A percentile compares a stretch with the other conserved stretches of the same genome.
Conservation (phyloP, 2,797 vertebrate genomes). For the Onychomys torridus region DNA sequence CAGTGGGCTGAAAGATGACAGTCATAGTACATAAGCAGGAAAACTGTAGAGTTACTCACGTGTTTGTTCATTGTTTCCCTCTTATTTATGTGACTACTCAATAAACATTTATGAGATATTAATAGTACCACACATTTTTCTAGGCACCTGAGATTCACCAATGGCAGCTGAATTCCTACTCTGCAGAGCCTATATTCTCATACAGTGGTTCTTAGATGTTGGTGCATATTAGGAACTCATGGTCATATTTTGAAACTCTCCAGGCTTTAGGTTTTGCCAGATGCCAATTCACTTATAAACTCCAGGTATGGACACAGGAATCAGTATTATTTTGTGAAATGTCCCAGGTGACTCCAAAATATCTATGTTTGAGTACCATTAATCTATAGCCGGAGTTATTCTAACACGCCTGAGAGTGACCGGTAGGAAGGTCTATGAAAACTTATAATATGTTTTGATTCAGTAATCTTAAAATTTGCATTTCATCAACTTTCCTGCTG, state of each 20-base stretch:
- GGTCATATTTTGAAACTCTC: not conserved
- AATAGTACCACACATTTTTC: conserved; percentile 10
- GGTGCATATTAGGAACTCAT: not conserved
- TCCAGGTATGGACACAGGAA: not conserved
- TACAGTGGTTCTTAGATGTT: conserved; percentile 15
- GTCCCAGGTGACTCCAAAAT: not conserved
- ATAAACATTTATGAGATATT: conserved; percentile 53
- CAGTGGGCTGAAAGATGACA: not conserved
- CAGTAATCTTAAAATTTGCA: not conserved
- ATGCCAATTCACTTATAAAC: not conserved
- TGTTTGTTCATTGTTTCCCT: not conserved
- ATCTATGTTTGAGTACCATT: not conserved
- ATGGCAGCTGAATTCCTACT: not conserved
- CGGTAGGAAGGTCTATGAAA: not conserved
- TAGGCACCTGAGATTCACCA: conserved; percentile 32
- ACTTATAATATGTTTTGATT: conserved; percentile 34
- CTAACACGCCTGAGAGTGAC: not conserved
- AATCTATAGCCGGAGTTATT: not conserved
- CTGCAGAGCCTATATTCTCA: not conserved
- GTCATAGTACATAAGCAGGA: not conserved
- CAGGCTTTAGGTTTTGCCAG: not conserved
- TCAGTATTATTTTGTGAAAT: not conserved
- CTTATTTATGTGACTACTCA: conserved; percentile 25
- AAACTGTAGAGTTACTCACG: not conserved
- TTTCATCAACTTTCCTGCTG: not conserved